Conservation (phyloP, 1,140 invertebrate species). For the Macrobrachium nipponense region DNA sequence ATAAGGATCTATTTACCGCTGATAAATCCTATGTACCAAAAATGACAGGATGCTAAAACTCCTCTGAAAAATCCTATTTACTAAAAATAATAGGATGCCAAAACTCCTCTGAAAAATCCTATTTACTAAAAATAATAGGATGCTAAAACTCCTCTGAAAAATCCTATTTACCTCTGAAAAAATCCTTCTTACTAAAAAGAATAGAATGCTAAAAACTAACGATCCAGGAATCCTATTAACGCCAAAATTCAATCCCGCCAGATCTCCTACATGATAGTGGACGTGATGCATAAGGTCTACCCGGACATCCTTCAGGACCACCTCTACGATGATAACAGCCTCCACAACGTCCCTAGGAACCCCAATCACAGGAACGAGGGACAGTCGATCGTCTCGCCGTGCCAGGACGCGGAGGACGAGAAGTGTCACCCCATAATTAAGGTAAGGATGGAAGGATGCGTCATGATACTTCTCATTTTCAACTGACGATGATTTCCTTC, state of each 20-base stretch:
- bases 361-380: conserved; percentile 84
- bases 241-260: conserved; percentile 65
- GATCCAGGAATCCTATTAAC: not conserved
- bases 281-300: conserved; percentile 92
- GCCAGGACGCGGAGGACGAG: not conserved
- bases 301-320: conserved; percentile 86
- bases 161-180: too few species aligned
- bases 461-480: not conserved
- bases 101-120: too few species aligned
- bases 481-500: not conserved
- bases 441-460: not conserved
- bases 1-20: too few species aligned
- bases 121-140: too few species aligned
- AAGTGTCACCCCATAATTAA: conserved; percentile 11
- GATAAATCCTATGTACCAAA: too few species aligned
- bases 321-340: conserved; percentile 89
- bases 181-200: too few species aligned
- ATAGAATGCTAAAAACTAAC: not conserved
- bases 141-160: too few species aligned
- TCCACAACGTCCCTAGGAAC: conserved; percentile 84
- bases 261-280: conserved; percentile 91
- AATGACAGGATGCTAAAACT: too few species aligned
- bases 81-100: too few species aligned
- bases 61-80: too few species aligned
- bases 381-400: conserved; percentile 79